Base-by-base conservation (phyloP, 2,888 invertebrate species). In the Heliconius aoede region DNA sequence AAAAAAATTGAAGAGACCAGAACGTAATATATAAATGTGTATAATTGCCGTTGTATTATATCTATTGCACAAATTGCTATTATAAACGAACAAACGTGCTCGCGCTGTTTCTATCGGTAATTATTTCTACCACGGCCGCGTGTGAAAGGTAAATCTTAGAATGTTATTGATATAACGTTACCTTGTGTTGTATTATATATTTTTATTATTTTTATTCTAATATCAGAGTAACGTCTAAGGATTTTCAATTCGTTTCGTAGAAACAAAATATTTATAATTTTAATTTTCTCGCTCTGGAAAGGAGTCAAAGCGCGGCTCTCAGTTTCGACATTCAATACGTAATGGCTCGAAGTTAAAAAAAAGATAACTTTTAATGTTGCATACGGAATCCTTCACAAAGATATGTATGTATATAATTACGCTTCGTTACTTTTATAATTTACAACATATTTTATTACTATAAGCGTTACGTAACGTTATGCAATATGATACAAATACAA, bases 61-160 rank as follows among this genome's bases (percentile, higher is more conserved):
- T 40, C 7, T 55, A 69, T 69, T 69, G 55, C 69, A 69, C 32
- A 32, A 69, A 62, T 30, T 4, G n/a, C 55, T 55, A 69, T 69
- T 55, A 69, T 69, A 30, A 69, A 32, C 65, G 58, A 36, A 32
- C 15, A 62, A 60, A 75, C 55, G 62, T 67, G 72, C 26, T 73
- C 46, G 30, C n/a, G 69, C 62, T 73, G 51, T 46, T 72, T 76
- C 73, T 78, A 73, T 76, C 24, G 71, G 28, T 78, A 71, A 78
- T 76, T 73, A 71, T 28, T 61, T 36, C 55, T 64, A 9, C 71
- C 78, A 76, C 51, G 73, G 78, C 65, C 76, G 67, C 51, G 64
- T 61, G 78, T 76, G 78, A 78, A 78, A 78, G 76, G 76, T 73
- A 73, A 58, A 65, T 65, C 46, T 68, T 68, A 69, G 73, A 65